Percentiles rank a stretch among this genome's conserved stretches.
phyloP scores from a whole-genome alignment of 2,113 vertebrate genomes.

The Cairina moschata region DNA sequence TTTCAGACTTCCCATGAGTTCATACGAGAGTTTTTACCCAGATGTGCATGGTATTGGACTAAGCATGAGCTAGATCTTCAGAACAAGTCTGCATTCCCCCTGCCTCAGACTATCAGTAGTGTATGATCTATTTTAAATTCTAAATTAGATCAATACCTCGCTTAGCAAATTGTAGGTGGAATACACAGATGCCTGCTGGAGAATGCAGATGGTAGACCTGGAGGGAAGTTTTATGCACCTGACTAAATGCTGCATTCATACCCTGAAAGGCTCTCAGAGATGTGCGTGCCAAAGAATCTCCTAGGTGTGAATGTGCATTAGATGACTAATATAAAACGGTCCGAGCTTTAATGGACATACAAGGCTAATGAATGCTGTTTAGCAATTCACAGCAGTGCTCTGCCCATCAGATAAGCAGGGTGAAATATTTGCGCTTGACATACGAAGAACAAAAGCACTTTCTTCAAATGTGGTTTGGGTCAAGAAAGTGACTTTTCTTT shows the following conservation, averaged over 20 bases:
- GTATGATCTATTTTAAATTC: not conserved
- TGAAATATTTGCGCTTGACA: not conserved
- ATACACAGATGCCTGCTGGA: not conserved
- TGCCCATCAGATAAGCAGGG: conserved; percentile 45
- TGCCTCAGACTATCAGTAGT: not conserved
- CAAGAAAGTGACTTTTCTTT: not conserved
- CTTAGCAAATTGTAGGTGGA: not conserved
- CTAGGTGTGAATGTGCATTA: not conserved
- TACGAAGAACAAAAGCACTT: not conserved
- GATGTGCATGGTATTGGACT: not conserved
- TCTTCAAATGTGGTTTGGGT: conserved; percentile 9
- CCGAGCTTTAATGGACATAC: not conserved
- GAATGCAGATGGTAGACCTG: not conserved
- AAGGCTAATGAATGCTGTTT: conserved; percentile 8
- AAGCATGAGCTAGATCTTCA: not conserved
- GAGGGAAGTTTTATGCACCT: conserved; percentile 28
- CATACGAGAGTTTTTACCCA: not conserved
- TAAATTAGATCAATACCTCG: not conserved
- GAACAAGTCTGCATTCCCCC: not conserved
- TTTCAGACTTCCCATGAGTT: not conserved
- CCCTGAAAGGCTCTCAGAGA: conserved; percentile 3
- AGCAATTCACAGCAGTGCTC: not conserved
- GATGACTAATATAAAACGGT: not conserved
- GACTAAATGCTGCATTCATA: conserved; percentile 30
- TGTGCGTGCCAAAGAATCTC: not conserved